These are phyloP conservation scores for Paraplagusia blochii DNA, from an alignment of 2,113 vertebrate genomes.

Conservation along the genomic window DNA sequence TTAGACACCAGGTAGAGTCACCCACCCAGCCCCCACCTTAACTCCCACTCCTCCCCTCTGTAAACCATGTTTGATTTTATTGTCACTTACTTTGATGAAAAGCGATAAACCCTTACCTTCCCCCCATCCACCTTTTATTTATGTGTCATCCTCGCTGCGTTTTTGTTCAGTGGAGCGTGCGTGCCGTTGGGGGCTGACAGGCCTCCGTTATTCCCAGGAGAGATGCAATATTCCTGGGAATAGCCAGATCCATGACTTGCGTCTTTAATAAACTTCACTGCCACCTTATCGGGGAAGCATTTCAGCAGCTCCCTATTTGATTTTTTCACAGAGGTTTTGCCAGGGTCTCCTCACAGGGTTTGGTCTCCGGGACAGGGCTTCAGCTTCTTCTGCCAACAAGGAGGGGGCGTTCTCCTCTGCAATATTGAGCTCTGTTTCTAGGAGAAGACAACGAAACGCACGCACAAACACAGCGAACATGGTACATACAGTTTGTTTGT, in stretches of 20 bases:
- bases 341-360: conserved; percentile 1
- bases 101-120: conserved; percentile 6
- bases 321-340: conserved; percentile 60
- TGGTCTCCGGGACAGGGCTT: conserved; percentile 2
- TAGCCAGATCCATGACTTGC: conserved; percentile 21
- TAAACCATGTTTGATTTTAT: conserved; percentile 22
- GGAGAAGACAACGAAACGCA: not conserved
- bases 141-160: conserved; percentile 19
- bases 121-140: conserved; percentile 9
- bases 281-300: conserved; percentile 18
- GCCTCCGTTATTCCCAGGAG: conserved; percentile 28
- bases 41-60: not conserved
- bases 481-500: conserved; percentile 25
- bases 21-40: not conserved
- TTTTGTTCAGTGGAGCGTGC: conserved; percentile 27
- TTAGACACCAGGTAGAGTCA: not conserved
- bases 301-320: not conserved
- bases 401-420: conserved; percentile 18
- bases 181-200: conserved; percentile 23
- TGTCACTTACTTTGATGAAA: conserved; percentile 41
- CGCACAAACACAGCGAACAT: conserved; percentile 3
- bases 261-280: conserved; percentile 15
- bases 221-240: conserved; percentile 17
- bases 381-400: conserved; percentile 10
- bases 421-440: conserved; percentile 19